Conservation (phyloP, 1,140 invertebrate species). For the Orussus abietinus region DNA sequence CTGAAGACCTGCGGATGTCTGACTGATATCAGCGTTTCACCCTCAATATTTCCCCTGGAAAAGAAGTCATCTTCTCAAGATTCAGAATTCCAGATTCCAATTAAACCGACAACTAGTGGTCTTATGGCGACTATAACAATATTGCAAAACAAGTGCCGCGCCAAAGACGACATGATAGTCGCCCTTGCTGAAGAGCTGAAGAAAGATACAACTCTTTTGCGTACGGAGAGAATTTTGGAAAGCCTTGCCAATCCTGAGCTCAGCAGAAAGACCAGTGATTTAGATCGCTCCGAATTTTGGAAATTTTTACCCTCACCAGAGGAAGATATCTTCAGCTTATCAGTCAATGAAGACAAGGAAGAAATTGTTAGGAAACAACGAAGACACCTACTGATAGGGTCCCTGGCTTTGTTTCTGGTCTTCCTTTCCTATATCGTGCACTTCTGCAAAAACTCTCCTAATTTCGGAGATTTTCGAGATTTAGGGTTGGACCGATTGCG, state of each 20-base stretch:
- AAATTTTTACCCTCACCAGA: constrained; percentile 10
- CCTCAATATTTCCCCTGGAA: background rate
- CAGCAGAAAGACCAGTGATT: background rate
- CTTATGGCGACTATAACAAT: constrained; percentile 6
- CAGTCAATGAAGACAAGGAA: background rate
- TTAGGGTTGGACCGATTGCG: no score
- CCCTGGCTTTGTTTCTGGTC: no score
- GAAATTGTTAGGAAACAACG: constrained; percentile 14
- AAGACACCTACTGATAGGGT: no score
- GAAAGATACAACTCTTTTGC: background rate
- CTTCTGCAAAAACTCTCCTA: no score
- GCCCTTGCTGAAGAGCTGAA: constrained; percentile 18
- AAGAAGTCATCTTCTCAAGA: background rate
- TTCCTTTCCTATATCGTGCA: no score
- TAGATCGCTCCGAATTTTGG: constrained; percentile 1
- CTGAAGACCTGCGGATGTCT: constrained; percentile 4
- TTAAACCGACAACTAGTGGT: constrained; percentile 3
- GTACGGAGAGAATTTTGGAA: background rate
- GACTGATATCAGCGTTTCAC: no score
- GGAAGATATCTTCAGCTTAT: no score
- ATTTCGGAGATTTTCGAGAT: no score
- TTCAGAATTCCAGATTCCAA: background rate
- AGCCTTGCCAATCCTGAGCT: constrained; percentile 1
- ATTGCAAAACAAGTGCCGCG: constrained; percentile 12
- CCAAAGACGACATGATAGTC: constrained; percentile 18